Evolutionary conservation across 2,113 vertebrate genomes (phyloP), one percentile per base, ranked within the genome.

Genomic region (Oryzias javanicus): DNA sequence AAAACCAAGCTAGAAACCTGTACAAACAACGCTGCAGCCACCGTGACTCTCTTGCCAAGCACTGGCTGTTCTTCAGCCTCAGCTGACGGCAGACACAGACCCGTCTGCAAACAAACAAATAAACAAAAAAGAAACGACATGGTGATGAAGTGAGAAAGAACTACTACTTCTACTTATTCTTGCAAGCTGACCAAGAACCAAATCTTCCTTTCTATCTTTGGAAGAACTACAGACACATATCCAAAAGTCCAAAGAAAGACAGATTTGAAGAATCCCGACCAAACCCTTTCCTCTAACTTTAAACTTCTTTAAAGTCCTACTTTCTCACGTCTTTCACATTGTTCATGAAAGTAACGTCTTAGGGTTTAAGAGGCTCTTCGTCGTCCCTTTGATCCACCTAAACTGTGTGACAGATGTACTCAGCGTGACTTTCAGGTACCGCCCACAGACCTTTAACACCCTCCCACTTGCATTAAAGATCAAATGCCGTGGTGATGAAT

Each of bases 61-160:
- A 6, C 84, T 80, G 80, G 80, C 45, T 78, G 83, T 76, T 73
- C 78, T 80, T 85, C 74, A 83, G 63, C 69, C 78, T 80, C 80
- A 68, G 4, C 64, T 15, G 45, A 76, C 74, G 83, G 49, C 55
- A 81, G 56, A 50, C 62, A 75, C 63, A 73, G 56, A 72, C 25
- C 1, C 42, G 52, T 14, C 41, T 25, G 29, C 49, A 67, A 61
- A 79, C 76, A 73, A 48, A 72, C 17, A 60, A 42, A 67, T 68
- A 70, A 46, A 68, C 35, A 42, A n/a, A n/a, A 59, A 22, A 65
- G 60, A 42, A 35, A n/a, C 25, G 35, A 20, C 0, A n/a, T 13
- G 20, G 18, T 42, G 49, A 42, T 25, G 17, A 49, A 77, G 70
- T 53, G 44, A 64, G 55, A 72, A 63, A 57, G 35, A 27, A 58